A percentile compares a stretch with the other conserved stretches of the same genome.
Evolutionary conservation across 2,797 vertebrate genomes (phyloP).

Genomic region (Melopsittacus undulatus): DNA sequence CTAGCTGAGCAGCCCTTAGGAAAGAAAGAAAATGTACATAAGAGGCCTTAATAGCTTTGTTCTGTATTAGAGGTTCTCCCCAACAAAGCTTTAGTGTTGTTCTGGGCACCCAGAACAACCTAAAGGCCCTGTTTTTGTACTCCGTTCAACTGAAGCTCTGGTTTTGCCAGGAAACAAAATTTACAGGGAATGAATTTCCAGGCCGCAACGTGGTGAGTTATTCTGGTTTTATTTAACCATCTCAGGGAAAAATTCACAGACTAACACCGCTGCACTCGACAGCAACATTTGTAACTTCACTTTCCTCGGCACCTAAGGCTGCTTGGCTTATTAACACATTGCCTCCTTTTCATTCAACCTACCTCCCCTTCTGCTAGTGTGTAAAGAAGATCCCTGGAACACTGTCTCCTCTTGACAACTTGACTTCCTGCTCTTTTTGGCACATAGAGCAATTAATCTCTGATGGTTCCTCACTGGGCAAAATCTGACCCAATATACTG

Average conservation of each 20-base stretch:
- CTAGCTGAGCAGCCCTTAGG: background rate
- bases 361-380: background rate
- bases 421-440: background rate
- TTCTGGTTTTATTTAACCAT: conserved; percentile 42
- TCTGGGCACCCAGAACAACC: background rate
- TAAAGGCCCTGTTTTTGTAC: background rate
- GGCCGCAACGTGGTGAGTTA: background rate
- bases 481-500: background rate
- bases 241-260: background rate
- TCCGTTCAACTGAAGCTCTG: background rate
- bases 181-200: background rate
- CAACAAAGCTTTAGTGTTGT: background rate
- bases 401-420: background rate
- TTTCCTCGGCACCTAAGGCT: background rate
- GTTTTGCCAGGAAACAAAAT: conserved; percentile 49
- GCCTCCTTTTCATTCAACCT: background rate
- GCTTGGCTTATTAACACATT: background rate
- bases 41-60: background rate
- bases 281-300: background rate
- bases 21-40: background rate
- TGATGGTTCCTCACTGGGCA: background rate
- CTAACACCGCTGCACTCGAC: background rate
- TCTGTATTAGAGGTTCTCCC: background rate
- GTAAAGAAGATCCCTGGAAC: conserved; percentile 7
- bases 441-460: background rate